Base-by-base conservation (phyloP, 2,113 vertebrate genomes). In the Semicossyphus pulcher region DNA sequence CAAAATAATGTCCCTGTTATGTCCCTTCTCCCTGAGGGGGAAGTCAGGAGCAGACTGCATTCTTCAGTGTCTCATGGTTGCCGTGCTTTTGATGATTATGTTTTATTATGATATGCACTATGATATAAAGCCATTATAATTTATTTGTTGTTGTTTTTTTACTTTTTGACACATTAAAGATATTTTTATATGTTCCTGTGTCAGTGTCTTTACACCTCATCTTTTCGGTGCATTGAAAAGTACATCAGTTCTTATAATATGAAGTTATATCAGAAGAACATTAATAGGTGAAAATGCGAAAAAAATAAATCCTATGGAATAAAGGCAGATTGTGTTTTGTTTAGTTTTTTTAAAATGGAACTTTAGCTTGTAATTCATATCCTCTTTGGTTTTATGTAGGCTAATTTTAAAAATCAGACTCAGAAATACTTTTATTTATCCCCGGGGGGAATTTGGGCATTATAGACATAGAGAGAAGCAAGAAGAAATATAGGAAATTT, bases 161-260 rank as follows among this genome's bases (percentile, higher is more conserved):
- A 83, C 79, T 85, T 80, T 90, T 90, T 72, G 77, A 91, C 79
- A 84, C 81, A 92, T 86, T 90, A 91, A 93, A 93, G 39, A 78
- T 92, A 93, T 92, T 92, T 93, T 92, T 90, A 82, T 90, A 91
- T 12, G 64, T 49, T 51, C 16, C 26, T 49, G 59, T 57, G 39
- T 66, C 1, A 29, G 20, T 23, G 1, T 62, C 18, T n/a, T 67
- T 65, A 29, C 4, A n/a, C 29, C 4, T 0, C 7, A 18, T 28
- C 20, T 29, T 34, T 44, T 18, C 18, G 25, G 11, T 52, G 12
- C 18, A 23, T 15, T 0, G n/a, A n/a, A 16, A 34, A 44, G 28
- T 20, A 15, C 1, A 11, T 16, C 4, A 16, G 18, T 16, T 49
- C 29, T 39, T 58, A 16, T 28, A 14, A 37, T 48, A 48, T 9